Evolutionary conservation across 2,797 vertebrate genomes (phyloP).

Genomic region (Pseudopleuronectes americanus): DNA sequence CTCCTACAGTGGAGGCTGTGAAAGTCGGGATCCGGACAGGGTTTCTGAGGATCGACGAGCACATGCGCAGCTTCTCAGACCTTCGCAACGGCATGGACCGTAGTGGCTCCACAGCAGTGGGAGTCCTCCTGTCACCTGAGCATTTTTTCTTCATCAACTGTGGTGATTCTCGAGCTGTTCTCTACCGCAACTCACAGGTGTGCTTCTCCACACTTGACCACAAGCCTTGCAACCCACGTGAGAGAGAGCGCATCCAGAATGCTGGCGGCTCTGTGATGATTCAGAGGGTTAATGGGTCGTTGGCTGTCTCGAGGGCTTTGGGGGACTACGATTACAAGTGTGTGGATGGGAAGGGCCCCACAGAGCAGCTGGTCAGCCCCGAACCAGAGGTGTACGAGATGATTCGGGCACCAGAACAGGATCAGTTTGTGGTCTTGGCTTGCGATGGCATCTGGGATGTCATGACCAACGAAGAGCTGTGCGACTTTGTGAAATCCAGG

Average conservation of each 20-base stretch:
- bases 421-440: slow-evolving; percentile 96
- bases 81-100: slow-evolving; percentile 98
- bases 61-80: slow-evolving; percentile 99
- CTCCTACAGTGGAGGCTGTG: slow-evolving; percentile 90
- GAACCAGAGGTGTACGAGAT: slow-evolving; percentile 98
- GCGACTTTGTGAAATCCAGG: slow-evolving; percentile 95
- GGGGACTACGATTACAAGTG: slow-evolving; percentile 99
- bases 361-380: slow-evolving; percentile 98
- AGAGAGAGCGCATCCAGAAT: slow-evolving; percentile 99
- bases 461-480: slow-evolving; percentile 99
- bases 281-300: slow-evolving; percentile 96
- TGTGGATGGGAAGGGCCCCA: slow-evolving; percentile 97
- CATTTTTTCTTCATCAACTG: slow-evolving; percentile 98
- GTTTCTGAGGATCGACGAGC: slow-evolving; percentile 97
- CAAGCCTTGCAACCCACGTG: slow-evolving; percentile 97
- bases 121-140: slow-evolving; percentile 92
- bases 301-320: slow-evolving; percentile 96
- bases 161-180: slow-evolving; percentile 95
- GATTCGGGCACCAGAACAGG: slow-evolving; percentile 91
- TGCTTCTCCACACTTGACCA: slow-evolving; percentile 99
- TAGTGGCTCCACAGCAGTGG: slow-evolving; percentile 99
- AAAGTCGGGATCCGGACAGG: slow-evolving; percentile 95
- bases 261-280: slow-evolving; percentile 99
- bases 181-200: slow-evolving; percentile 92
- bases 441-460: slow-evolving; percentile 99